Base-by-base conservation (phyloP, 1,140 invertebrate genomes). In the Eufriesea mexicana region DNA sequence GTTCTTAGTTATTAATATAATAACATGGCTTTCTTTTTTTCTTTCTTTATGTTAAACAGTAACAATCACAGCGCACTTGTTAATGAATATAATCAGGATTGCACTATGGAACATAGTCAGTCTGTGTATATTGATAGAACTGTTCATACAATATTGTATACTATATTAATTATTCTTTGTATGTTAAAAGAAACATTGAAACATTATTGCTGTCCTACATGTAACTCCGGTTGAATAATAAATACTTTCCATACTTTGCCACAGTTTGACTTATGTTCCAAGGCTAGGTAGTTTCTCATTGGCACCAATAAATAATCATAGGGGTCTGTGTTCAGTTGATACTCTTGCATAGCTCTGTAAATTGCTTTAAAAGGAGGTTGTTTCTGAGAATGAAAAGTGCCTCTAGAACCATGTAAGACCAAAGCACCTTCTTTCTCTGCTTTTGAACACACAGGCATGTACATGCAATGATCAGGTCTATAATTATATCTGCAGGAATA, bases 391-490 rank as follows among this genome's bases (percentile, higher is more conserved):
- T 98, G 97, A 93, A 99, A 99, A 49, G 96, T 97, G 18, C 96
- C 96, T 76, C 98, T 94, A 86, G 97, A 98, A 7, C 98, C 98
- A 94, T 99, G 98, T n/a, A 99, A 90, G 5, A 99, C 95, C 81
- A 96, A 95, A 20, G 98, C 96, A 9, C 98, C 98, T n/a, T 96
- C 88, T 73, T 95, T 94, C 84, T 97, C 96, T 10, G 97, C 98
- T 77, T 95, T 95, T 62, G 95, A 95, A 90, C 98, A 99, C 8
- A 98, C 96, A 90, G 96, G 98, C 92, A 96, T 97, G 89, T 99
- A 99, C 97, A 98, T 98, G 92, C 98, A 99, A 92, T 99, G 98
- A 94, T 99, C 98, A 16, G 98, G 97, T 74, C 98, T 96, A 91
- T 98, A 99, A 93, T 99, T 99, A 94, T 97, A 98, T 73, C 97